Conservation (phyloP, 2,888 invertebrate species). For the Helleia helle region DNA sequence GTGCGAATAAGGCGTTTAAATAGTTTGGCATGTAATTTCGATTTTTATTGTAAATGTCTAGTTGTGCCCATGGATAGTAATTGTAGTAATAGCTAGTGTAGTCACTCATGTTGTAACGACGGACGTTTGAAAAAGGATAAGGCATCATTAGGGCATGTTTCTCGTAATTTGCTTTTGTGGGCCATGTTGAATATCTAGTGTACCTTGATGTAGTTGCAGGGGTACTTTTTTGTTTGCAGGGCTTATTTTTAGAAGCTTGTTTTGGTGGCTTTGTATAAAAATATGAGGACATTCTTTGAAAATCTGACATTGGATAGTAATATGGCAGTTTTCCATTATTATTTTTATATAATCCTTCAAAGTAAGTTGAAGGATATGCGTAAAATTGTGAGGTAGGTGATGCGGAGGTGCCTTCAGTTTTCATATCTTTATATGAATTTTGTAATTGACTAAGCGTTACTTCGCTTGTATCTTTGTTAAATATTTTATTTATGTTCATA, state of each 20-base stretch:
- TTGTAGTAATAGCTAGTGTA: constrained; percentile 24
- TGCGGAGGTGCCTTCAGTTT: constrained; percentile 23
- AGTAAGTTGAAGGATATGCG: constrained; percentile 24
- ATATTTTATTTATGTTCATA: too few species aligned
- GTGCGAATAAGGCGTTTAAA: constrained; percentile 19
- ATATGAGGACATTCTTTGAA: constrained; percentile 42
- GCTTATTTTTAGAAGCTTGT: constrained; percentile 12
- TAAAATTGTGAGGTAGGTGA: constrained; percentile 19
- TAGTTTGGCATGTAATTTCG: constrained; percentile 24
- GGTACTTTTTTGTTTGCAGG: constrained; percentile 19
- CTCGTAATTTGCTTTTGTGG: background rate
- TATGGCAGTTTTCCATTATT: constrained; percentile 40
- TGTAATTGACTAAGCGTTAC: constrained; percentile 42
- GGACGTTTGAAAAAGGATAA: constrained; percentile 40
- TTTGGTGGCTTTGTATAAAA: constrained; percentile 22
- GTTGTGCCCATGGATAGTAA: constrained; percentile 29
- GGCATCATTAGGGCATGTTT: constrained; percentile 23
- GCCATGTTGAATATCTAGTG: background rate
- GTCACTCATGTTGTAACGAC: constrained; percentile 28
- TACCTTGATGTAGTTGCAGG: too few species aligned
- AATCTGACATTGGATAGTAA: constrained; percentile 39
- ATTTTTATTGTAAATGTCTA: constrained; percentile 25
- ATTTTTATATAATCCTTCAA: constrained; percentile 26
- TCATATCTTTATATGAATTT: constrained; percentile 26
- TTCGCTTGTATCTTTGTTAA: too few species aligned